A percentile compares a stretch with the other conserved stretches of the same genome.
phyloP scores from a whole-genome alignment of 1,140 invertebrate species.

The Listronotus oregonensis region DNA sequence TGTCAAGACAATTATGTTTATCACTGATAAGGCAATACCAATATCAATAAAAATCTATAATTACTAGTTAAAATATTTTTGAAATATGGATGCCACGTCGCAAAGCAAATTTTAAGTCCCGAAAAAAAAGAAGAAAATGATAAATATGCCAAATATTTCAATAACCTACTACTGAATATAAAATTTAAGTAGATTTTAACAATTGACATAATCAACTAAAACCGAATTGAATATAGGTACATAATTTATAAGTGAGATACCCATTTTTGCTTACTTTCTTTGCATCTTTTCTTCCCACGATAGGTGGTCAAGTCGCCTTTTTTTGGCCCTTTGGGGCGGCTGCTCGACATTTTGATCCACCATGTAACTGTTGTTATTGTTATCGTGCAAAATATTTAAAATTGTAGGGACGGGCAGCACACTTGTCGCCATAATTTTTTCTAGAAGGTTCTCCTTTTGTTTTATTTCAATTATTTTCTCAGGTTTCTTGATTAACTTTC shows the following conservation, averaged over 20 bases:
- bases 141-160: too few relatives aligned
- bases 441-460: neutral
- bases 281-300: conserved; percentile 83
- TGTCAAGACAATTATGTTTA: too few relatives aligned
- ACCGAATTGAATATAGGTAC: too few relatives aligned
- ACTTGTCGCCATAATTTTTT: conserved; percentile 15
- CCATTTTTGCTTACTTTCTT: conserved; percentile 69
- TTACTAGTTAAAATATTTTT: neutral
- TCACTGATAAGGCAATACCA: too few relatives aligned
- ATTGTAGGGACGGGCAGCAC: conserved; percentile 59
- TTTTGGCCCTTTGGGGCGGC: conserved; percentile 62
- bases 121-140: too few relatives aligned
- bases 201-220: too few relatives aligned
- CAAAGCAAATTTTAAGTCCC: neutral
- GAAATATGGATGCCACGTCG: neutral
- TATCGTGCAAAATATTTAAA: conserved; percentile 55
- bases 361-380: conserved; percentile 54
- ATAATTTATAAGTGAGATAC: too few relatives aligned
- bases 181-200: too few relatives aligned
- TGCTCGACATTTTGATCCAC: conserved; percentile 52
- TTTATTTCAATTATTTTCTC: too few relatives aligned
- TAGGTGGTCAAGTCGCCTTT: conserved; percentile 76
- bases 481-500: too few relatives aligned
- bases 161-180: too few relatives aligned
- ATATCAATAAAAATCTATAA: too few relatives aligned